These are phyloP conservation scores for Chloroceryle aenea DNA, from an alignment of 2,113 vertebrate species.

Conservation along the genomic window DNA sequence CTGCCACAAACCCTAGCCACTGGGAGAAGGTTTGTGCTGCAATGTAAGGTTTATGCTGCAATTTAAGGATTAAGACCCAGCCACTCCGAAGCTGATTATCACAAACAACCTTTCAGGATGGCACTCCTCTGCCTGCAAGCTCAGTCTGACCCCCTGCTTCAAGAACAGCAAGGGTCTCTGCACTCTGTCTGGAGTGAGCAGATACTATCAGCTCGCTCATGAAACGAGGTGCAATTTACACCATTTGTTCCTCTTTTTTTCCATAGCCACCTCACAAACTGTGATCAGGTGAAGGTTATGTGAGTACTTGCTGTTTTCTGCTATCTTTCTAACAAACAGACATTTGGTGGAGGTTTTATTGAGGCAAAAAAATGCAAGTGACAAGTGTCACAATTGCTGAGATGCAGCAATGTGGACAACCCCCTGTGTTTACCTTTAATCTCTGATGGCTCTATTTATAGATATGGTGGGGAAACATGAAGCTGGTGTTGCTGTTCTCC, in stretches of 20 bases:
- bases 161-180: not conserved
- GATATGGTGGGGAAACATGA: not conserved
- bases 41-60: not conserved
- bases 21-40: not conserved
- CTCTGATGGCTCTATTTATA: not conserved
- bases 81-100: not conserved
- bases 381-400: not conserved
- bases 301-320: not conserved
- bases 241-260: not conserved
- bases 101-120: not conserved
- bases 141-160: not conserved
- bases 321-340: not conserved
- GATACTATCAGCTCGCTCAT: too few species aligned
- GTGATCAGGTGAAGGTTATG: not conserved
- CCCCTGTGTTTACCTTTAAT: not conserved
- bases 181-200: accelerated
- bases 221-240: not conserved
- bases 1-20: not conserved
- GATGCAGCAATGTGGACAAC: not conserved
- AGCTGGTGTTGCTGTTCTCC: not conserved
- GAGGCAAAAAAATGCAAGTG: not conserved
- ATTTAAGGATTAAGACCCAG: not conserved
- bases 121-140: not conserved
- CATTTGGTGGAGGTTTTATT: not conserved
- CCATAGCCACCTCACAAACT: not conserved